phyloP scores from a whole-genome alignment of 2,797 vertebrate genomes.

The Pseudomugil gertrudae region DNA sequence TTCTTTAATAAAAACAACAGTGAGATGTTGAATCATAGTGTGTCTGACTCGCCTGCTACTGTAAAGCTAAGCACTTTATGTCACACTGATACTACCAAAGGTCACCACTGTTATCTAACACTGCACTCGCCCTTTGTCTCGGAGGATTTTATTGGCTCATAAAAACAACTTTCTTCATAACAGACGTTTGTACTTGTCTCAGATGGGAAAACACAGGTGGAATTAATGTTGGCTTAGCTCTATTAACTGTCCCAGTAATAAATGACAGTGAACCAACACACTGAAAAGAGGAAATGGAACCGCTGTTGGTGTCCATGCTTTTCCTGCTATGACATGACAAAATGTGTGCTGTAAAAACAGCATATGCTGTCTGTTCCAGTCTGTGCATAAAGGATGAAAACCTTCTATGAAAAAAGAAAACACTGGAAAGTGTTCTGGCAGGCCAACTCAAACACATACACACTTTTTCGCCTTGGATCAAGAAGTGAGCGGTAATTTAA shows the following conservation, averaged over 20 bases:
- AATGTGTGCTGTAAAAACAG: neutral
- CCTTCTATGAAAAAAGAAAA: no score
- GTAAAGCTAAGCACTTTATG: constrained; percentile 4
- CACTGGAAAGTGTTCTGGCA: neutral
- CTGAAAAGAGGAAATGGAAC: neutral
- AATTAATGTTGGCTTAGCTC: neutral
- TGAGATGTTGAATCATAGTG: neutral
- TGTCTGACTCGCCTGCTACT: neutral
- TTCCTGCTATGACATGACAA: neutral
- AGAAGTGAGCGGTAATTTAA: neutral
- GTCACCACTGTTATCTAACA: constrained; percentile 8
- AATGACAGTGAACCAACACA: neutral
- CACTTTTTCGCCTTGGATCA: neutral
- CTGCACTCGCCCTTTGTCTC: constrained; percentile 3
- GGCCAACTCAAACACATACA: neutral
- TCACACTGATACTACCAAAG: constrained; percentile 9
- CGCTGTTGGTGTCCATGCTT: neutral
- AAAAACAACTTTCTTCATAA: constrained; percentile 9
- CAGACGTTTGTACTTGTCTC: constrained; percentile 2
- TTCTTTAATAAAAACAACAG: constrained; percentile 3
- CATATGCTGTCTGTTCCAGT: neutral
- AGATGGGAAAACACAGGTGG: neutral
- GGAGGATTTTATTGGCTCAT: neutral
- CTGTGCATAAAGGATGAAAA: neutral
- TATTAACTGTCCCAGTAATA: neutral